Conservation (phyloP, 2,888 invertebrate species). For the Eubasilissa splendida region DNA sequence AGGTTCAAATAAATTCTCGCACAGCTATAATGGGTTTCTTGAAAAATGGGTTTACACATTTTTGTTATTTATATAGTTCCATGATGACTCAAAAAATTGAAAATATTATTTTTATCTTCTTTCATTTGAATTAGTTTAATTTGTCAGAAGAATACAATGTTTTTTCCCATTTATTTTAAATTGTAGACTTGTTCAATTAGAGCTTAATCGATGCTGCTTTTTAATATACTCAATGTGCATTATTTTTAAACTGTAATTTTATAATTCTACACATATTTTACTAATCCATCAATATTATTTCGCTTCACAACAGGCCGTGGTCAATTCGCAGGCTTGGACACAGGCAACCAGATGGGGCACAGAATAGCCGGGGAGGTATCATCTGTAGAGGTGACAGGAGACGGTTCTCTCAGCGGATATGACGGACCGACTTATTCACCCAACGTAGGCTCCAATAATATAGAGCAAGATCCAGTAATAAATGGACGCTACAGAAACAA, state of each 20-base stretch:
- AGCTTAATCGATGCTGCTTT: too few relatives aligned
- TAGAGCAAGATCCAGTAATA: not conserved
- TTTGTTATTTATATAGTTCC: too few relatives aligned
- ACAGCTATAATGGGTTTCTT: too few relatives aligned
- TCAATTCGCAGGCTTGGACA: constrained; percentile 48
- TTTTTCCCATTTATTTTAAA: not conserved
- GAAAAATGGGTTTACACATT: too few relatives aligned
- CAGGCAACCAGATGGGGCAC: constrained; percentile 45
- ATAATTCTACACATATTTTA: not conserved
- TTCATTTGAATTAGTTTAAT: not conserved
- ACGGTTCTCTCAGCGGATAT: constrained; percentile 55
- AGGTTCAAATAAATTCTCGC: too few relatives aligned
- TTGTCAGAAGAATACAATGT: not conserved
- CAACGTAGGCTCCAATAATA: constrained; percentile 3
- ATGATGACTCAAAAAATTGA: not conserved
- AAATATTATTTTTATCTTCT: not conserved
- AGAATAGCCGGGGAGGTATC: constrained; percentile 46
- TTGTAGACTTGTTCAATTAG: not conserved
- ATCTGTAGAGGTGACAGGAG: constrained; percentile 49
- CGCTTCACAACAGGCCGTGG: constrained; percentile 36
- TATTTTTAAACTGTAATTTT: too few relatives aligned
- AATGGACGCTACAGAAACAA: constrained; percentile 16
- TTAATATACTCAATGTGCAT: too few relatives aligned
- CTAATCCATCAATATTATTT: constrained; percentile 16
- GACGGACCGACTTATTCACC: constrained; percentile 51